These are phyloP conservation scores for Champsocephalus esox DNA, from an alignment of 2,797 vertebrate genomes.

Conservation along the genomic window DNA sequence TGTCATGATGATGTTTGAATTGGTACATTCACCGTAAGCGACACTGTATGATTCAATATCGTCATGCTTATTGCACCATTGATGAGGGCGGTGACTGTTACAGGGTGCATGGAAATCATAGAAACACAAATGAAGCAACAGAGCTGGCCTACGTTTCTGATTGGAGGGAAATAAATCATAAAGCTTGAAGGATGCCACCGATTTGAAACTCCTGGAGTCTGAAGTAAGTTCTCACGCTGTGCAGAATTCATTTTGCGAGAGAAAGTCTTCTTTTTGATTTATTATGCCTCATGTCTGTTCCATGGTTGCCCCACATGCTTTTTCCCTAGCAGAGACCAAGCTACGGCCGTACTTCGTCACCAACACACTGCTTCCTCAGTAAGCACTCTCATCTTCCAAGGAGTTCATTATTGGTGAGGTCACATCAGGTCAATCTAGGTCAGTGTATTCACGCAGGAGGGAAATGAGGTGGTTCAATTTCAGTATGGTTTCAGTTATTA, in stretches of 20 bases:
- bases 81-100: constrained; percentile 18
- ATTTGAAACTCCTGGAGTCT: not conserved
- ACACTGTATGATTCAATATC: constrained; percentile 19
- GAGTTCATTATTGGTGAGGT: constrained; percentile 22
- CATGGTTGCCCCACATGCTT: not conserved
- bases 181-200: not conserved
- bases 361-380: constrained; percentile 3
- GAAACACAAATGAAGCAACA: not conserved
- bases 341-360: not conserved
- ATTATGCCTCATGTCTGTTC: constrained; percentile 5
- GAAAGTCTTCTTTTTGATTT: not conserved
- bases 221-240: not conserved
- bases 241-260: not conserved
- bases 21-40: not conserved
- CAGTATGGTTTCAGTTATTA: not conserved
- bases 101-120: constrained; percentile 19
- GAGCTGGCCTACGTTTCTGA: not conserved
- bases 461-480: not conserved
- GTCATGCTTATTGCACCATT: not conserved
- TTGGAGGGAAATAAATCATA: not conserved
- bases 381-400: not conserved
- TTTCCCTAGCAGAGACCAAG: not conserved
- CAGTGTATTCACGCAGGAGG: constrained; percentile 2
- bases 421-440: constrained; percentile 5
- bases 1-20: constrained; percentile 10